Percentiles rank a stretch among this genome's conserved stretches.
Conservation (phyloP, 2,113 vertebrate species). For the Stigmatopora argus region DNA sequence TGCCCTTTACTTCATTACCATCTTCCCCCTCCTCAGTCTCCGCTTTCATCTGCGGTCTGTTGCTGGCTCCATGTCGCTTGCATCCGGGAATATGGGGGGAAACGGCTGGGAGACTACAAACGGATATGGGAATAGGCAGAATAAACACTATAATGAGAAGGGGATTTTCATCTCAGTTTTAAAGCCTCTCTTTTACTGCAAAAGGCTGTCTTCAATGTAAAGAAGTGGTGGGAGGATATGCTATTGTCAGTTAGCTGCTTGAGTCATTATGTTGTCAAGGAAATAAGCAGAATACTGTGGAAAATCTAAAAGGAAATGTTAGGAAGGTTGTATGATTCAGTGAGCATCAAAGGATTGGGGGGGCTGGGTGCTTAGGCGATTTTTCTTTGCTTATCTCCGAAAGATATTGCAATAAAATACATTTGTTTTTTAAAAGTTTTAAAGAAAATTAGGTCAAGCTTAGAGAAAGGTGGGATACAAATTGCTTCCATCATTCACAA, state of each 20-base stretch:
- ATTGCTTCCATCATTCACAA: no score
- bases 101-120: constrained; percentile 49
- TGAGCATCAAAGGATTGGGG: background rate
- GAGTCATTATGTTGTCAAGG: background rate
- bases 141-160: constrained; percentile 59
- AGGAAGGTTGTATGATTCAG: background rate
- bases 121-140: constrained; percentile 65
- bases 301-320: background rate
- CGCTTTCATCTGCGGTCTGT: constrained; percentile 63
- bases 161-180: constrained; percentile 50
- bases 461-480: no score
- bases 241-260: constrained; percentile 19
- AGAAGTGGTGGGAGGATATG: background rate
- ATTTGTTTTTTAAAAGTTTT: background rate
- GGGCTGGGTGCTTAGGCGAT: background rate
- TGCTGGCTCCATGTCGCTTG: constrained; percentile 56
- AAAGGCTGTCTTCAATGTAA: constrained; percentile 22
- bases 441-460: background rate
- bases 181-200: constrained; percentile 17
- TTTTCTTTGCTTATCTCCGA: background rate
- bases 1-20: constrained; percentile 61
- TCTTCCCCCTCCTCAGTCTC: constrained; percentile 45
- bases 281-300: background rate
- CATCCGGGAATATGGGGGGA: constrained; percentile 62
- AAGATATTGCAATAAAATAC: background rate